These are phyloP conservation scores for Melitaea cinxia DNA, from an alignment of 1,140 invertebrate species.

Conservation along the genomic window DNA sequence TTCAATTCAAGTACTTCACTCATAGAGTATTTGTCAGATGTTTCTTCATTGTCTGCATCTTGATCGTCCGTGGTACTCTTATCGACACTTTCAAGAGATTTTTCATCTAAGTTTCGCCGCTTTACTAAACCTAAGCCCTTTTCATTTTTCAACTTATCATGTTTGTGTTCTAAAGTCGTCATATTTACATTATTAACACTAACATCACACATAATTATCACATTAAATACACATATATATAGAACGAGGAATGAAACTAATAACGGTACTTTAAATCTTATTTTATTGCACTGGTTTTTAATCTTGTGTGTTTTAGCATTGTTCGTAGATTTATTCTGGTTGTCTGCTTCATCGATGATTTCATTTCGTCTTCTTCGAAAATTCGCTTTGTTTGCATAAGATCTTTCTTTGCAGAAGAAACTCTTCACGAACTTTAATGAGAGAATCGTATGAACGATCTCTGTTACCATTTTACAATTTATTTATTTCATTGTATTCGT, in stretches of 20 bases:
- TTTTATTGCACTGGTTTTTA: conserved; percentile 50
- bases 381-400: conserved; percentile 51
- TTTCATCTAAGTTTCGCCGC: conserved; percentile 27
- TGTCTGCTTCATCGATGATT: conserved; percentile 31
- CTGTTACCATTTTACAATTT: conserved; percentile 66
- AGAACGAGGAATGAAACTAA: conserved; percentile 51
- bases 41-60: conserved; percentile 48
- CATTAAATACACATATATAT: conserved; percentile 69
- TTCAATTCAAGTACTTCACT: conserved; percentile 45
- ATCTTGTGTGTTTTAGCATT: conserved; percentile 70
- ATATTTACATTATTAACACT: conserved; percentile 67
- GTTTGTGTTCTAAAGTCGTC: conserved; percentile 45
- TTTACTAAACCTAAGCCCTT: conserved; percentile 24
- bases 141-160: conserved; percentile 33
- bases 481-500: conserved; percentile 64
- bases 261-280: conserved; percentile 17
- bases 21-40: conserved; percentile 52
- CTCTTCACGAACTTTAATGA: conserved; percentile 43
- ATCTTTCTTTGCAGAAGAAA: conserved; percentile 46
- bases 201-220: conserved; percentile 77
- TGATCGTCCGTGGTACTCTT: conserved; percentile 44
- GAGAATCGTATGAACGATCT: conserved; percentile 73
- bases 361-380: conserved; percentile 50
- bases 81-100: conserved; percentile 32
- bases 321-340: conserved; percentile 59